Percentiles rank a stretch among this genome's conserved stretches.
These are phyloP conservation scores for Dendrocincla tyrannina DNA, from an alignment of 2,797 vertebrate species.

Conservation along the genomic window DNA sequence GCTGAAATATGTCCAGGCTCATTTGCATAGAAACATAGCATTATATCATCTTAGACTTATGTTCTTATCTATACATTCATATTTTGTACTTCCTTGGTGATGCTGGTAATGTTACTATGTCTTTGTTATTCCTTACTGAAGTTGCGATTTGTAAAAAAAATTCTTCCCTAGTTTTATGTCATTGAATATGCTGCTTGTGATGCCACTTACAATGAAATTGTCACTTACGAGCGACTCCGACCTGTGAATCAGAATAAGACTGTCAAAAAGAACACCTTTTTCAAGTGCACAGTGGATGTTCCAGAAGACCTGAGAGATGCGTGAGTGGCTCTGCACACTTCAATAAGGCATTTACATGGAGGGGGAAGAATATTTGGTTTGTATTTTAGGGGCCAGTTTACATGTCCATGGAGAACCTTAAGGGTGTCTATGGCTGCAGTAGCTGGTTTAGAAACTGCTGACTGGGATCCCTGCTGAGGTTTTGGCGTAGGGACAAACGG, in stretches of 20 bases:
- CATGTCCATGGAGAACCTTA: background rate
- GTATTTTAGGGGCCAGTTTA: background rate
- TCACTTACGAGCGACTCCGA: conserved; percentile 95
- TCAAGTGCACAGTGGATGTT: conserved; percentile 93
- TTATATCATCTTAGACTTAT: background rate
- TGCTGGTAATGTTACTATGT: background rate
- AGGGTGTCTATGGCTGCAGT: background rate
- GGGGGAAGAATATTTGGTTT: background rate
- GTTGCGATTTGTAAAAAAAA: background rate
- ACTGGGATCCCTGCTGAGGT: background rate
- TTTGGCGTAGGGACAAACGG: background rate
- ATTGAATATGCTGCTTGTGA: conserved; percentile 98
- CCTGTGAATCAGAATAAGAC: conserved; percentile 94
- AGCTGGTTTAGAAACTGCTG: background rate
- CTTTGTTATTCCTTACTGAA: background rate
- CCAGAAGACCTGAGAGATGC: conserved; percentile 94
- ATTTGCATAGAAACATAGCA: background rate
- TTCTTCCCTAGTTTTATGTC: conserved; percentile 88
- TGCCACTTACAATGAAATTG: conserved; percentile 98
- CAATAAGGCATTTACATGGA: background rate
- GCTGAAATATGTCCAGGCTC: background rate
- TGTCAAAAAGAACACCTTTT: conserved; percentile 91
- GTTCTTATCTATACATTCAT: background rate
- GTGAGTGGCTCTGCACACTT: conserved; percentile 79
- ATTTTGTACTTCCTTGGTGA: background rate